Conservation (phyloP, 2,113 vertebrate genomes). For the Stomatorhinus ivindoensis region DNA sequence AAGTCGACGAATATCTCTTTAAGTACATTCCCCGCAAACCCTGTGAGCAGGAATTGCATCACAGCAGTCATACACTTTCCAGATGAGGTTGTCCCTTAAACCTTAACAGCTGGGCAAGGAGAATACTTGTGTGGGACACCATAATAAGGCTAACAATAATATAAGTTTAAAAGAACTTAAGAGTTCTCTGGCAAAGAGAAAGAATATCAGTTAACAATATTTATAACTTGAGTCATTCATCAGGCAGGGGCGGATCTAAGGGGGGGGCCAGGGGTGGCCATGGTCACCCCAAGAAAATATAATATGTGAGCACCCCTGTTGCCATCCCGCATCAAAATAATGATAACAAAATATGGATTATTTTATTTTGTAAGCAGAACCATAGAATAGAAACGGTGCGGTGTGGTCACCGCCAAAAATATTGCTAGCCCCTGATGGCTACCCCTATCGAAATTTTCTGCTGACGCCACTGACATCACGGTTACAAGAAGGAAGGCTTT, state of each 20-base stretch:
- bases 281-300: neutral
- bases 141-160: slow-evolving; percentile 1
- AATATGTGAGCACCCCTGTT: neutral
- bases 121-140: neutral
- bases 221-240: neutral
- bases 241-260: neutral
- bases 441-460: neutral
- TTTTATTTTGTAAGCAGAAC: neutral
- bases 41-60: neutral
- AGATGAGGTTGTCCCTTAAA: neutral
- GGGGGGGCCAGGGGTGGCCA: neutral
- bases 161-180: neutral
- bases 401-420: neutral
- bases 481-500: neutral
- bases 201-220: neutral
- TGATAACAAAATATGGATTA: neutral
- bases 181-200: neutral
- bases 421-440: neutral
- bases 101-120: neutral
- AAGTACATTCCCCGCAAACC: neutral
- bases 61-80: neutral
- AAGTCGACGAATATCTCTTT: neutral
- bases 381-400: neutral
- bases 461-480: neutral
- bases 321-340: neutral